Evolutionary conservation across 1,140 invertebrate species (phyloP), one percentile per base, ranked within the genome.

Genomic region (Heliconius eleuchia): DNA sequence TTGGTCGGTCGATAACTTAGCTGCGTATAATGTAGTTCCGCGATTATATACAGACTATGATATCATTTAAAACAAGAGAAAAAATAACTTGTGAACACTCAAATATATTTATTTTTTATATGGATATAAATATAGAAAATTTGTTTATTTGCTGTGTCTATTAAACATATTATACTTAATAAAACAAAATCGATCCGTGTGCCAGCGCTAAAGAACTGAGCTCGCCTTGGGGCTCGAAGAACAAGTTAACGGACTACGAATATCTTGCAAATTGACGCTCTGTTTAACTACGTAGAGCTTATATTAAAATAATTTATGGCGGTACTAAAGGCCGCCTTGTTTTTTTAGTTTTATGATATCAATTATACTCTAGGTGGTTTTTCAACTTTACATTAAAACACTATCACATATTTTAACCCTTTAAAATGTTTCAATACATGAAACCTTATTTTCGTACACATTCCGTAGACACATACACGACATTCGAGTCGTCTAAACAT

Each of bases 1-100:
- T 92, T 88, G 83, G 89, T 84, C 88, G 91, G 88, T 92, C 92
- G 90, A 92, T 92, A 91, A 89, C 91, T 88, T 86, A 84, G 82
- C 77, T 80, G 79, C 81, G 80, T 82, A 80, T 79, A 83, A 6
- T 34, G 77, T 60, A 66, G 84, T 80, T 78, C 80, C 83, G 74
- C 71, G 55, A 84, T 84, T 84, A 84, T 82, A 85, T 80, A 78
- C 37, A 52, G 76, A 78, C 74, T 82, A 83, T 91, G 86, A 89
- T 89, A 88, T 90, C 88, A 90, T 86, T 82, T 82, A 52, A 85
- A 84, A 86, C n/a, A 27, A 60, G 3, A 23, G n/a, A 60, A 60
- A 60, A 60, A 13, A 3, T 60, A 9, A 4, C 2, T 1, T 18
- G 8, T 55, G 52, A 19, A 55, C 5, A 2, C 8, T 55, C 0